phyloP scores from a whole-genome alignment of 2,797 vertebrate species.

The Rhinella marina region DNA sequence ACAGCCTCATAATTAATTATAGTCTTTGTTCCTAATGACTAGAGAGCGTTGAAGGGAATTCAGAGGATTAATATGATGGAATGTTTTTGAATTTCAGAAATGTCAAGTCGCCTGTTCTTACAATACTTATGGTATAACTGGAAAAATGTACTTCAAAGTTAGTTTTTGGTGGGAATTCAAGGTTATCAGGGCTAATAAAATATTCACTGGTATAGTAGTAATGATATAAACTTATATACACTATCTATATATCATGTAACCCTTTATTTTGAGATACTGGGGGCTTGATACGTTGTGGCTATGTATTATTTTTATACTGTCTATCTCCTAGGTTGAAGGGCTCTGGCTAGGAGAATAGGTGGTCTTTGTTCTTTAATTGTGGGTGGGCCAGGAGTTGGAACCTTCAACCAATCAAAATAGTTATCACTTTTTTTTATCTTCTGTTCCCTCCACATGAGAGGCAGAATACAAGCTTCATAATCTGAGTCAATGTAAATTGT shows the following conservation, averaged over 20 bases:
- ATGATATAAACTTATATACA: background rate
- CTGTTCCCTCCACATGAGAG: background rate
- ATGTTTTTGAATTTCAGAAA: constrained; percentile 14
- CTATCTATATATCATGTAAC: background rate
- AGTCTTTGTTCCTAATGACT: constrained; percentile 28
- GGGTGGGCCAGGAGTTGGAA: background rate
- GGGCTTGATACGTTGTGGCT: background rate
- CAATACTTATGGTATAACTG: background rate
- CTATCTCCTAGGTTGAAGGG: background rate
- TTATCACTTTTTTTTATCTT: background rate
- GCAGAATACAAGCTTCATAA: background rate
- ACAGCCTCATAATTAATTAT: constrained; percentile 4
- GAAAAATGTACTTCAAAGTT: background rate
- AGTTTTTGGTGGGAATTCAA: background rate
- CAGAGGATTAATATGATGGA: constrained; percentile 32
- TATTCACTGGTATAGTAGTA: background rate
- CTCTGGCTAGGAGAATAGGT: background rate
- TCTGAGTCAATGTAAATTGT: background rate
- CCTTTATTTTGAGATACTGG: background rate
- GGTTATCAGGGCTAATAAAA: background rate
- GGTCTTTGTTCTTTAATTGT: background rate
- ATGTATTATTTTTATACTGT: background rate
- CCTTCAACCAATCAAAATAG: too few species aligned
- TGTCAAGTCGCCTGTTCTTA: background rate
- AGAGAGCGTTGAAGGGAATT: background rate